phyloP scores from a whole-genome alignment of 2,888 invertebrate genomes.

The Oscheius sp. region DNA sequence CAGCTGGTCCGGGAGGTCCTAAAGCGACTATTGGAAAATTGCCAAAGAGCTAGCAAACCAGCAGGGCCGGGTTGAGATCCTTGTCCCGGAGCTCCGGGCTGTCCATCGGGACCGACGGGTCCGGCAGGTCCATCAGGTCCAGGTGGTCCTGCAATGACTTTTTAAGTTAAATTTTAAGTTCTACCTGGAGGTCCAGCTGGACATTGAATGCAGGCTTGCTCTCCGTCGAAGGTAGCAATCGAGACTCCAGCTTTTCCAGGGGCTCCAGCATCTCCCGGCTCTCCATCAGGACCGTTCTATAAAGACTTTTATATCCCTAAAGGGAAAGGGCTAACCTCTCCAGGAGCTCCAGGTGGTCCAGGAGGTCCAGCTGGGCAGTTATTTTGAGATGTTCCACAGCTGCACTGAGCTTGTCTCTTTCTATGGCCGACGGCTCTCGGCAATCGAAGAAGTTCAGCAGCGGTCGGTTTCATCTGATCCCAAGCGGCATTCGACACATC shows the following conservation, averaged over 20 bases:
- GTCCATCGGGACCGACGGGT: neutral
- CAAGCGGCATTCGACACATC: slow-evolving; percentile 11
- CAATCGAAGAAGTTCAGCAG: neutral
- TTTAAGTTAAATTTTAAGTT: neutral
- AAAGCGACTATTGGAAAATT: too few relatives aligned
- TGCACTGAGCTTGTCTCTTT: slow-evolving; percentile 40
- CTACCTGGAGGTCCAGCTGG: slow-evolving; percentile 12
- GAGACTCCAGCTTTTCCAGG: neutral
- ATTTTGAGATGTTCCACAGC: slow-evolving; percentile 48
- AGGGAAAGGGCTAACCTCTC: neutral
- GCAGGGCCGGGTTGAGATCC: neutral
- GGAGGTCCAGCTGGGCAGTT: slow-evolving; percentile 55
- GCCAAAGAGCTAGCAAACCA: too few relatives aligned
- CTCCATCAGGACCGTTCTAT: slow-evolving; percentile 1
- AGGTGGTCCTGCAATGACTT: neutral
- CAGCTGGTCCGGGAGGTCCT: neutral
- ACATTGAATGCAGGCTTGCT: neutral
- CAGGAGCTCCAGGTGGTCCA: slow-evolving; percentile 32
- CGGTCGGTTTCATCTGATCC: neutral
- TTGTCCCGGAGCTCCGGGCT: neutral
- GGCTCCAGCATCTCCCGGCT: slow-evolving; percentile 39
- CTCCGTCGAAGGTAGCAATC: neutral
- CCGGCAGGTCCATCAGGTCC: slow-evolving; percentile 18
- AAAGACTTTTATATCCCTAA: too few relatives aligned
- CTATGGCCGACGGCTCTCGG: slow-evolving; percentile 10